Conservation (phyloP, 2,113 vertebrate genomes). For the Barnardius zonarius region DNA sequence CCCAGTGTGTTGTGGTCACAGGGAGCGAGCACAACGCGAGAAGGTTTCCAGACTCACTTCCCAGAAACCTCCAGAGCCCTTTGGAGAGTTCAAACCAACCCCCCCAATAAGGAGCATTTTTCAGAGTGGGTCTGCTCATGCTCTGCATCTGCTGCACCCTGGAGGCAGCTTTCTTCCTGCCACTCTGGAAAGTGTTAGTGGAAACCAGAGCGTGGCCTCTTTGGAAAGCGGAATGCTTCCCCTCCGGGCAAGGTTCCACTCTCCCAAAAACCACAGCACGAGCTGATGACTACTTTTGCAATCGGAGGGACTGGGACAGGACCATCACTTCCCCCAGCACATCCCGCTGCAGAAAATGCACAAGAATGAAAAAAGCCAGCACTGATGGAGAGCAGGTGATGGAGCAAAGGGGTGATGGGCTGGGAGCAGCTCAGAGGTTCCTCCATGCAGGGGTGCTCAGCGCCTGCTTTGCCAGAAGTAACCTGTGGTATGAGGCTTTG, state of each 20-base stretch:
- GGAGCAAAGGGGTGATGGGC: not conserved
- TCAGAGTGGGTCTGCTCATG: not conserved
- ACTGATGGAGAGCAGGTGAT: not conserved
- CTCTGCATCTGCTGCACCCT: not conserved
- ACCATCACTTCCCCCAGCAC: not conserved
- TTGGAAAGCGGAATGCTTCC: not conserved
- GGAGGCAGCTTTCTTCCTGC: not conserved
- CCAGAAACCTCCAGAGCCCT: not conserved
- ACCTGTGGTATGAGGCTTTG: not conserved
- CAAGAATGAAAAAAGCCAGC: not conserved
- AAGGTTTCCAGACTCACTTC: rapidly evolving
- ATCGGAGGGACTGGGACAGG: not conserved
- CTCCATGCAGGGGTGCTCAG: not conserved
- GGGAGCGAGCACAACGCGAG: not conserved
- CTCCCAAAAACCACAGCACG: not conserved
- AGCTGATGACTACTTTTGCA: not conserved
- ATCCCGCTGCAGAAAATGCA: rapidly evolving
- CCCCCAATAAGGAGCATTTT: no score
- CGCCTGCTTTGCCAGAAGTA: not conserved
- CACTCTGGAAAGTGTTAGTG: not conserved
- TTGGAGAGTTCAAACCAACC: no score
- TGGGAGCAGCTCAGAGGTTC: not conserved
- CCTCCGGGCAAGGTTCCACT: not conserved
- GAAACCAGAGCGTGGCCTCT: not conserved
- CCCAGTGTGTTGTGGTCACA: not conserved